Percentiles rank a stretch among this genome's conserved stretches.
Conservation (phyloP, 2,113 vertebrate genomes). For the Formicarius rufipectus region DNA sequence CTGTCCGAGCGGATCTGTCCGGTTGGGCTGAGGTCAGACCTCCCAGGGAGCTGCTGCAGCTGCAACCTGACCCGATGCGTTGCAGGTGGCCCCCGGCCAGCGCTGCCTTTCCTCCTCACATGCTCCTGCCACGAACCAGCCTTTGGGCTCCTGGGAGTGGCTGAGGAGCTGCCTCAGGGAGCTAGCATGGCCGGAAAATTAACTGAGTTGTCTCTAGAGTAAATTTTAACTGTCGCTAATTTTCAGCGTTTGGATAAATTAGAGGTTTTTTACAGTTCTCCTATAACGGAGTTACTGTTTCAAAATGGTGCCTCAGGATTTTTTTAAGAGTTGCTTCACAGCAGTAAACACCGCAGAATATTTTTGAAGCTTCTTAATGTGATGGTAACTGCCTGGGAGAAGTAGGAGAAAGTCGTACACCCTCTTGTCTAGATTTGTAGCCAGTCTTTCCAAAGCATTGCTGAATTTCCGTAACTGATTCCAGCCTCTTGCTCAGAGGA, state of each 20-base stretch:
- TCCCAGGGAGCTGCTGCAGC: neutral
- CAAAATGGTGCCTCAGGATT: neutral
- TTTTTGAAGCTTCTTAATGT: neutral
- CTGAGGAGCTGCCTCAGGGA: too few species aligned
- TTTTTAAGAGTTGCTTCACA: neutral
- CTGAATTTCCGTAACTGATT: neutral
- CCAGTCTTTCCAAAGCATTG: neutral
- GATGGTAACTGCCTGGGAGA: neutral
- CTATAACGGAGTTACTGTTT: neutral
- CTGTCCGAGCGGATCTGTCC: neutral
- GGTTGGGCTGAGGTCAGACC: neutral
- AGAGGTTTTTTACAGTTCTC: too few species aligned
- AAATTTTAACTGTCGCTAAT: too few species aligned
- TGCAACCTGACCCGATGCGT: neutral
- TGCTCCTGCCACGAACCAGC: rapidly evolving
- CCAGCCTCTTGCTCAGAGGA: neutral
- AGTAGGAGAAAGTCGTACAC: neutral
- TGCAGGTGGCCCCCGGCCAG: neutral
- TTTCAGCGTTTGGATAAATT: too few species aligned
- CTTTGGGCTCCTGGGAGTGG: rapidly evolving
- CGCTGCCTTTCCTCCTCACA: neutral
- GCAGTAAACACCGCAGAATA: neutral
- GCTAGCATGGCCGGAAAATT: too few species aligned
- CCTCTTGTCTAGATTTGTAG: neutral
- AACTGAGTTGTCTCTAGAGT: too few species aligned